Evolutionary conservation across 2,113 vertebrate species (phyloP), one percentile per base, ranked within the genome.

Genomic region (Mesoclemmys tuberculata): DNA sequence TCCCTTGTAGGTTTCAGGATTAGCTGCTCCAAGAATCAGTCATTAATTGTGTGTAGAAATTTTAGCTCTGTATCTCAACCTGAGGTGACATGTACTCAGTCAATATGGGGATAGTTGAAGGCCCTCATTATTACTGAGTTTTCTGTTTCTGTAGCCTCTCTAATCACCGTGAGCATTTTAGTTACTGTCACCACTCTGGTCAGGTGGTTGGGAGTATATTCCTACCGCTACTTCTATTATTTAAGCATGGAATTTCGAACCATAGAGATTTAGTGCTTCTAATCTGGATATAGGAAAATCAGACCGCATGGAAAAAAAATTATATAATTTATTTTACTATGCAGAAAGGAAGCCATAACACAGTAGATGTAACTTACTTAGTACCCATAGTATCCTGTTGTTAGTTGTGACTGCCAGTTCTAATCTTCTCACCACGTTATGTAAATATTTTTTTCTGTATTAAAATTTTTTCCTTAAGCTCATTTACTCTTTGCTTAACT

Each of bases 401-500:
- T 55, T 80, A 38, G 8, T 38, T 56, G 3, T 74, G 89, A 85
- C 48, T 4, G 44, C 52, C 21, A 10, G 41, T 88, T 79, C 82
- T 94, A 38, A 80, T 0, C 58, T 74, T 35, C 29, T 82, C 82
- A 19, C 52, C 6, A 5, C 21, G 41, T 38, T 38, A 22, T 38
- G 10, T n/a, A 81, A 41, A 54, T 81, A 51, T 74, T 5, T 58
- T 58, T 92, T 44, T 80, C 80, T 2, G 1, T 58, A 80, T 85
- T 44, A 26, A 48, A 79, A 80, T 12, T 84, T 38, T 21, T 41
- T 5, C 18, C 22, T 88, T 80, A 8, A 21, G 4, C 51, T 92
- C 88, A 89, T 81, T 51, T 92, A n/a, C 51, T 93, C 91, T 19
- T 77, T 77, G 5, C 3, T 21, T 90, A 80, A 84, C 54, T 58